Conservation (phyloP, 2,888 invertebrate genomes). For the Pachycephus smyrnensis region DNA sequence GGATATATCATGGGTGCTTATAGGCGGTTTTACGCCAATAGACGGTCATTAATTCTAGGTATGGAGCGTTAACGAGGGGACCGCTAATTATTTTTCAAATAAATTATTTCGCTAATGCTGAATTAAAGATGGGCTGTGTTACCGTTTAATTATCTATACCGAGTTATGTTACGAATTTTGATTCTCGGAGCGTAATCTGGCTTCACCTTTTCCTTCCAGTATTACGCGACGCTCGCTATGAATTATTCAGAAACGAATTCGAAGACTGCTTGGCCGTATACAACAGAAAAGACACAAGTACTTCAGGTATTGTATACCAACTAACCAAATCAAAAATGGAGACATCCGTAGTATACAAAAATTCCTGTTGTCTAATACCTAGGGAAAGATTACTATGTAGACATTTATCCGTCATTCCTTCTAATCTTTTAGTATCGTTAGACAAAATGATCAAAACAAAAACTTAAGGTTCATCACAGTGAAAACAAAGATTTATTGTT, state of each 20-base stretch:
- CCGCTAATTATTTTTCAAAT: constrained; percentile 9
- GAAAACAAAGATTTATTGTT: neutral
- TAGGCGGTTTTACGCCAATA: neutral
- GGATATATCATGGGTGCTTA: neutral
- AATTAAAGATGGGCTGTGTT: neutral
- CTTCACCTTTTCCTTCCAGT: neutral
- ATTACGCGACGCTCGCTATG: neutral
- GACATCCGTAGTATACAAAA: neutral
- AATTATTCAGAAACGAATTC: neutral
- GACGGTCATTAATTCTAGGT: neutral
- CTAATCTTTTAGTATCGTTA: no score
- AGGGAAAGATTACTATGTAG: neutral
- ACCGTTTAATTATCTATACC: neutral
- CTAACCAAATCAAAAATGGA: neutral
- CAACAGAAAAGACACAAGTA: neutral
- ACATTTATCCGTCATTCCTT: neutral
- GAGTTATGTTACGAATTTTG: constrained; percentile 1
- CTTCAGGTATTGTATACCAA: neutral
- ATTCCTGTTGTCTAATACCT: neutral
- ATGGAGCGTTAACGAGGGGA: constrained; percentile 5
- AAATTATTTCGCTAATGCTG: constrained; percentile 11
- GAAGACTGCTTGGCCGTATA: neutral
- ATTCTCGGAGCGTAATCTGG: neutral
- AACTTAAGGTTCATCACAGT: neutral
- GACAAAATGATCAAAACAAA: no score